A percentile compares a stretch with the other conserved stretches of the same genome.
Evolutionary conservation across 2,797 vertebrate species (phyloP).

Genomic region (Coracias cyanogaster): DNA sequence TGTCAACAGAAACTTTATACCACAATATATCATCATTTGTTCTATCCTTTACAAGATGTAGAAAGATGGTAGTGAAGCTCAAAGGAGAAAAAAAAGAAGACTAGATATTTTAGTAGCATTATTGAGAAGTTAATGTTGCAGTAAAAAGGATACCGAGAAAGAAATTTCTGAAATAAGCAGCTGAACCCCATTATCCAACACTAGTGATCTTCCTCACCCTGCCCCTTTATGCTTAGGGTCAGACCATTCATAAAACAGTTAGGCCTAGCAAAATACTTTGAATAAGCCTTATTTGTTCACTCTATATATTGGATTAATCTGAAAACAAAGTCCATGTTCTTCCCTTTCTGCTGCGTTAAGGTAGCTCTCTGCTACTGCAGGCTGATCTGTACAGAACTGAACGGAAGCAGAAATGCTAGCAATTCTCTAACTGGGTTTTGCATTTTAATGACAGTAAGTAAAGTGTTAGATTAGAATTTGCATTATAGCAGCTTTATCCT

Average conservation of each 20-base stretch:
- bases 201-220: neutral
- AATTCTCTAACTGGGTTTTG: neutral
- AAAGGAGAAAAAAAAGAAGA: fast-evolving
- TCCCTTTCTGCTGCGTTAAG: neutral
- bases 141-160: neutral
- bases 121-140: neutral
- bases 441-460: neutral
- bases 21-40: neutral
- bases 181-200: neutral
- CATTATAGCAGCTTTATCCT: neutral
- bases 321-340: neutral
- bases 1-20: neutral
- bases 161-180: neutral
- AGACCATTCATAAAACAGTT: neutral
- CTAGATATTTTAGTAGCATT: neutral
- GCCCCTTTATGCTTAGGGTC: fast-evolving
- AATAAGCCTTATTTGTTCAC: neutral
- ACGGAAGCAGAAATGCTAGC: neutral
- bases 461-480: neutral
- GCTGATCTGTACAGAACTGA: neutral
- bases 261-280: neutral
- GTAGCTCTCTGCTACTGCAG: neutral
- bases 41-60: neutral
- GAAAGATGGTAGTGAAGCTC: neutral
- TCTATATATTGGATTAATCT: neutral